phyloP scores from a whole-genome alignment of 92 coral and sea anemone species.

The Desmophyllum pertusum region DNA sequence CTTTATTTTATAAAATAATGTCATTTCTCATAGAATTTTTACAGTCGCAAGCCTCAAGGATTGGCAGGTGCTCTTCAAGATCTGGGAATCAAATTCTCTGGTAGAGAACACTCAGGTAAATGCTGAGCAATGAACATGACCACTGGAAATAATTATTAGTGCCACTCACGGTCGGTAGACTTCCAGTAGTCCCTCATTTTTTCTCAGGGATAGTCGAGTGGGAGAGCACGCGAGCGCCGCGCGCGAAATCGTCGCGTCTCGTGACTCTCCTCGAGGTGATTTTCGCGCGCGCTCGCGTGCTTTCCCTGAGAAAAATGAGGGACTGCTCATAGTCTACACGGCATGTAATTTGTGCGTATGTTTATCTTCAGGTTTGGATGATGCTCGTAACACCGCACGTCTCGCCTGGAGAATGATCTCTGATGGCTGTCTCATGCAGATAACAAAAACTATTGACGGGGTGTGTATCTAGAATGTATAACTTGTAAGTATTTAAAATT shows the following conservation, averaged over 20 bases:
- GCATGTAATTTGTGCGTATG: not conserved
- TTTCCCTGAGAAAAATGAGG: too few species aligned
- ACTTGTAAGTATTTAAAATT: not conserved
- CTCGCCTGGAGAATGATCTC: constrained; percentile 84
- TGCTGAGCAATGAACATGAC: too few species aligned
- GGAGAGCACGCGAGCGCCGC: too few species aligned
- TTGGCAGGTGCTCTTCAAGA: constrained; percentile 84
- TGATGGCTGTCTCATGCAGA: constrained; percentile 84
- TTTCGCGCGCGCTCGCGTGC: too few species aligned
- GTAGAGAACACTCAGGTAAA: constrained; percentile 86
- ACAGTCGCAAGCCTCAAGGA: constrained; percentile 83
- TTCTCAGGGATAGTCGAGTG: too few species aligned
- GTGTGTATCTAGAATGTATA: constrained; percentile 66
- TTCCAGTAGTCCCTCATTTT: too few species aligned
- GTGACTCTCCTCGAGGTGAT: too few species aligned
- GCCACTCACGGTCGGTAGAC: too few species aligned
- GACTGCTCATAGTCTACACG: too few species aligned
- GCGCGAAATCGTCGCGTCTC: too few species aligned
- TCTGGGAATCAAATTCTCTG: constrained; percentile 74
- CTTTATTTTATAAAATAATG: not conserved
- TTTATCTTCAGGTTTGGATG: constrained; percentile 65
- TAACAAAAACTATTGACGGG: constrained; percentile 79
- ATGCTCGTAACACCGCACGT: constrained; percentile 85
- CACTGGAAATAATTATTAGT: too few species aligned
- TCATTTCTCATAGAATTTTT: constrained; percentile 56